Conservation (phyloP, 1,140 invertebrate genomes). For the Vanessa tameamea region DNA sequence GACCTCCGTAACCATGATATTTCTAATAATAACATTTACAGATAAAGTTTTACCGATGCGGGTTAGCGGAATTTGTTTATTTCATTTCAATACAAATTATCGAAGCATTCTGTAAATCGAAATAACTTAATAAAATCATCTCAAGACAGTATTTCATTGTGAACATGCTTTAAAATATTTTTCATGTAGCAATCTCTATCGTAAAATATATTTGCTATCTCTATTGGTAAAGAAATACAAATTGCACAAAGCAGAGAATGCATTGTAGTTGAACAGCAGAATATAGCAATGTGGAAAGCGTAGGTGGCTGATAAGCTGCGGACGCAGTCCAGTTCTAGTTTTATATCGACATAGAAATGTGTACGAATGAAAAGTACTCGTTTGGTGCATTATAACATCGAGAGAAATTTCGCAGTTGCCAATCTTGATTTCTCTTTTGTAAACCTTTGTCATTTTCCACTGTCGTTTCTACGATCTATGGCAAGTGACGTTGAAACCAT, state of each 20-base stretch:
- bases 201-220: too few species aligned
- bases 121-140: background rate
- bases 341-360: slow-evolving; percentile 60
- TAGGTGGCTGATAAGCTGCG: slow-evolving; percentile 67
- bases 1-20: slow-evolving; percentile 62
- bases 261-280: slow-evolving; percentile 18
- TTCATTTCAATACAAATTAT: background rate
- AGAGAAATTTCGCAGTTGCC: slow-evolving; percentile 39
- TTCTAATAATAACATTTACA: slow-evolving; percentile 73
- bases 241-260: slow-evolving; percentile 7
- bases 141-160: background rate
- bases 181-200: too few species aligned
- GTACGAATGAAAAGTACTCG: slow-evolving; percentile 58
- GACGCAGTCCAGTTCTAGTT: slow-evolving; percentile 61
- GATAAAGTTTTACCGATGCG: slow-evolving; percentile 48
- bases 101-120: background rate
- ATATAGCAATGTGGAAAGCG: slow-evolving; percentile 57
- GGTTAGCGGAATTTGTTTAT: slow-evolving; percentile 6
- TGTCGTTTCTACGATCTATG: slow-evolving; percentile 8
- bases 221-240: slow-evolving; percentile 5
- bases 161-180: too few species aligned
- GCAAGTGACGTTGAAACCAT: slow-evolving; percentile 37
- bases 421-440: slow-evolving; percentile 30
- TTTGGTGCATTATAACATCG: slow-evolving; percentile 52
- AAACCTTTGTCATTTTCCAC: slow-evolving; percentile 19